Evolutionary conservation across 2,113 vertebrate genomes (phyloP).

Genomic region (Synodontis membranacea): DNA sequence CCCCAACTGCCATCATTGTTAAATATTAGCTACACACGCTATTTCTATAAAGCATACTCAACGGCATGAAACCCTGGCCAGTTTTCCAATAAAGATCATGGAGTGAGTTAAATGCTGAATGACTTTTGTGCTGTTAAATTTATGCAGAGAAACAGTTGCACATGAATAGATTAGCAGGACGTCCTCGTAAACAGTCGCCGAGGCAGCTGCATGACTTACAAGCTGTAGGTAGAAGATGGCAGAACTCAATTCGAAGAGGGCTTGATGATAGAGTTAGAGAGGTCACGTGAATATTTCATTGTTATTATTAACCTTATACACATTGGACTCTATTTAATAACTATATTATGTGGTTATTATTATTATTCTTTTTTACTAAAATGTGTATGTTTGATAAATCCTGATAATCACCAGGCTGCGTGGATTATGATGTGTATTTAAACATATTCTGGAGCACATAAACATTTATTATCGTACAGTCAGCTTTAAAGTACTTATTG

Average conservation of each 20-base stretch:
- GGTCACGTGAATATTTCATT: neutral
- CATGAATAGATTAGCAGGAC: constrained; percentile 70
- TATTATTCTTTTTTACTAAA: neutral
- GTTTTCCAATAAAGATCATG: constrained; percentile 66
- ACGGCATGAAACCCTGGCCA: constrained; percentile 60
- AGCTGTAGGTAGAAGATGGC: constrained; percentile 60
- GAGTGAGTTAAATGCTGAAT: constrained; percentile 71
- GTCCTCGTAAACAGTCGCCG: constrained; percentile 63
- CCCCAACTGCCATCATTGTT: constrained; percentile 23
- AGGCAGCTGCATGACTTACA: constrained; percentile 64
- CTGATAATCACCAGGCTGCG: neutral
- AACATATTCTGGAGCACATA: neutral
- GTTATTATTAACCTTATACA: neutral
- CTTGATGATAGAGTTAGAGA: neutral
- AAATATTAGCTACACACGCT: constrained; percentile 49
- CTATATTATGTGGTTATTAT: neutral
- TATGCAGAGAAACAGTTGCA: constrained; percentile 62
- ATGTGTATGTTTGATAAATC: too few relatives aligned
- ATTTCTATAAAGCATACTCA: constrained; percentile 56
- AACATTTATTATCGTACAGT: neutral
- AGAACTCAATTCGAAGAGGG: neutral
- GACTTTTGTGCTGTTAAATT: constrained; percentile 72
- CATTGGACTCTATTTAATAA: neutral
- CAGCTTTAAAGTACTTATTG: neutral
- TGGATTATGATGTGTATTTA: neutral